Percentiles rank a stretch among this genome's conserved stretches.
These are phyloP conservation scores for Pagrus major DNA, from an alignment of 2,113 vertebrate genomes.

Conservation along the genomic window DNA sequence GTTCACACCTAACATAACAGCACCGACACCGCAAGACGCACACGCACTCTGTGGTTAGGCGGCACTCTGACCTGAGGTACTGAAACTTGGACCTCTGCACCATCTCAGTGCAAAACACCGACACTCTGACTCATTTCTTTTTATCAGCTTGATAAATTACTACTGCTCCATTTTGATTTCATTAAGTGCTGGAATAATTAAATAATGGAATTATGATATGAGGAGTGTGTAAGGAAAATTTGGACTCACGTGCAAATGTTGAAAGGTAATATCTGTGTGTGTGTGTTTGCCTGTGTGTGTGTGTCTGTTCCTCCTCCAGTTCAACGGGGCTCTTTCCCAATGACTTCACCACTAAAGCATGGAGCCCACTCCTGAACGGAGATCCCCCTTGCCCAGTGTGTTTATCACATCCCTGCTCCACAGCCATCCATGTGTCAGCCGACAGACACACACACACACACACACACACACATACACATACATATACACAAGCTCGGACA, in stretches of 20 bases:
- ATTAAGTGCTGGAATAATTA: conserved; percentile 27
- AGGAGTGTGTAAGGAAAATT: conserved; percentile 40
- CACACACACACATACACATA: conserved; percentile 35
- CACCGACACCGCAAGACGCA: conserved; percentile 41
- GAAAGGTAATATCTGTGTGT: conserved; percentile 62
- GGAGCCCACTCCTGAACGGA: conserved; percentile 81
- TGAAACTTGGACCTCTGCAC: conserved; percentile 27
- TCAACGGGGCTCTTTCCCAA: conserved; percentile 79
- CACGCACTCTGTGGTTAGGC: conserved; percentile 43
- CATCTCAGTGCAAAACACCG: conserved; percentile 8
- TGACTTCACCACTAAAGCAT: conserved; percentile 85
- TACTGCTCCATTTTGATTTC: conserved; percentile 26
- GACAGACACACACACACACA: conserved; percentile 36
- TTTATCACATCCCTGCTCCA: conserved; percentile 80
- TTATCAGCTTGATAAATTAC: conserved; percentile 15
- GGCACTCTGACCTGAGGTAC: conserved; percentile 46
- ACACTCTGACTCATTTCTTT: neutral
- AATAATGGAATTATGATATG: conserved; percentile 36
- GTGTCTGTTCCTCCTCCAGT: conserved; percentile 68
- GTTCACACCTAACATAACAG: conserved; percentile 81
- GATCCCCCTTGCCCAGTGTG: conserved; percentile 83
- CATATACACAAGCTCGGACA: conserved; percentile 45
- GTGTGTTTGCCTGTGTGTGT: conserved; percentile 51
- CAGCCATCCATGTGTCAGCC: conserved; percentile 72
- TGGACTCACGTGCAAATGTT: conserved; percentile 58